Evolutionary conservation across 2,888 invertebrate species (phyloP), one percentile per base, ranked within the genome.

Genomic region (Shargacucullia verbasci): DNA sequence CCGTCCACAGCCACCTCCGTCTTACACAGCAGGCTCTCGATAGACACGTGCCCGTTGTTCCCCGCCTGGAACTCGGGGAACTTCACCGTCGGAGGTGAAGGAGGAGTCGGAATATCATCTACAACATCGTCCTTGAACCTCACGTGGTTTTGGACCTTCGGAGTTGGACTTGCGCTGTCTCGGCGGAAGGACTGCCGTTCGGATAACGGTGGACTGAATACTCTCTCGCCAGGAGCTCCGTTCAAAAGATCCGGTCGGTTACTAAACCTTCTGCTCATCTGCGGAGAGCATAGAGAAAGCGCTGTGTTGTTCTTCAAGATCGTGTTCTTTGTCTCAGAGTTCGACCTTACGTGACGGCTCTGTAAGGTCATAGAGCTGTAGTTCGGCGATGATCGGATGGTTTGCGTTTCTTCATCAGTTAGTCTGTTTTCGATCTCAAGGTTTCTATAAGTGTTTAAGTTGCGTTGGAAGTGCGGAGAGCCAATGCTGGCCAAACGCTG

Each of bases 1-100:
- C 96, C 96, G 0, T 95, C 95, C 86, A 96, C 96, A 1, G 96
- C 96, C 41, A 95, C 95, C 79, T 96, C 96, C 0, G 96, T 96
- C 86, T 96, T 96, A 61, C 95, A 94, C 63, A 96, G 84, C 48
- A 96, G 85, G 53, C 94, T 94, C 80, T 96, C 96, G 58, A 95
- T 91, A 29, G 95, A 94, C 11, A 95, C 91, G 55, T 94, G 94
- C 0, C 95, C 95, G 59, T 95, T 95, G 73, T 94, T 94, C n/a
- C 94, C 91, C 0, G 83, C 61, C 50, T 79, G 81, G 11, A 90
- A 81, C 57, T 90, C 91, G 0, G 91, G 89, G 45, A 92, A 90
- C 72, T 88, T 88, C 44, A 90, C 84, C 11, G 89, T 83, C 0
- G 94, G 94, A 2, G 94, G 94, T 9, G 93, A 91, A 0, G 94